A percentile compares a stretch with the other conserved stretches of the same genome.
Conservation (phyloP, 1,140 invertebrate species). For the Sarcophaga bullata region DNA sequence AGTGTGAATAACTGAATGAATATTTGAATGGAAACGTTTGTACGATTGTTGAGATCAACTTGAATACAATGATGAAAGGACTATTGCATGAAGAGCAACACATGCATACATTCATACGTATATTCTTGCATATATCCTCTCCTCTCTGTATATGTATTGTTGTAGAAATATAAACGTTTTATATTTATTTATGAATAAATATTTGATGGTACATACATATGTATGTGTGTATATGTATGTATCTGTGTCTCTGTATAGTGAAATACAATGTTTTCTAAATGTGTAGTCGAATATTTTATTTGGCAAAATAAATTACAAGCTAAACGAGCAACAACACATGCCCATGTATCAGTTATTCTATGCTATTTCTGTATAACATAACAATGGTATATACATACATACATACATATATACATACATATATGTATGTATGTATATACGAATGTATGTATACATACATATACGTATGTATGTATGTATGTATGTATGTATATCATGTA, state of each 20-base stretch:
- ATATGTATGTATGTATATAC: not conserved
- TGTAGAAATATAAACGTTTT: not conserved
- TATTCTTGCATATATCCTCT: no score
- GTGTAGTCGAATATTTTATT: conserved; percentile 44
- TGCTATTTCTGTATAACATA: not conserved
- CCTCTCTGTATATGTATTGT: not conserved
- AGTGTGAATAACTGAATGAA: not conserved
- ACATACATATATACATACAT: not conserved
- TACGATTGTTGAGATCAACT: no score
- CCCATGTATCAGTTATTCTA: not conserved
- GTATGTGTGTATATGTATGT: not conserved
- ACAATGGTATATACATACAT: not conserved
- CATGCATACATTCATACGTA: no score
- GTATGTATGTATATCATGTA: no score
- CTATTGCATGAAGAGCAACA: no score
- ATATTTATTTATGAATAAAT: conserved; percentile 10
- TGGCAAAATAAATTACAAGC: conserved; percentile 45
- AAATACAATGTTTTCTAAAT: no score
- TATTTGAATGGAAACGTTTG: no score
- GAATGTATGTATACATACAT: not conserved
- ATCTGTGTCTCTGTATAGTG: not conserved
- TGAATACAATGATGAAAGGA: no score
- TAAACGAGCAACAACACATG: conserved; percentile 29
- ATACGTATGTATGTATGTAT: not conserved
- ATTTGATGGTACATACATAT: not conserved